Conservation (phyloP, 2,113 vertebrate genomes). For the Tauraco erythrolophus region DNA sequence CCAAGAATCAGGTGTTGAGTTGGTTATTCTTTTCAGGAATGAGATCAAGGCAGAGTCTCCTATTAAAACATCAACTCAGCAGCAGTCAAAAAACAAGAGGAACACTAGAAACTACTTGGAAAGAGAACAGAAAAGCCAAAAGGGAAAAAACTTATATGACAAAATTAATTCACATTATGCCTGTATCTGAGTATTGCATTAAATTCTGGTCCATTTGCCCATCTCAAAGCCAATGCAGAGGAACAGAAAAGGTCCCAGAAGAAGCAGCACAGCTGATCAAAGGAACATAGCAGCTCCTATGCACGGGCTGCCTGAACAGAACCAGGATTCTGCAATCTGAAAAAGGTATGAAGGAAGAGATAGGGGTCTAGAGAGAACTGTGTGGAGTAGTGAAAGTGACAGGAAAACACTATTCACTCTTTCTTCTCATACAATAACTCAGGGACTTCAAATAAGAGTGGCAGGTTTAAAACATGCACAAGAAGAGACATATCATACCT, state of each 20-base stretch:
- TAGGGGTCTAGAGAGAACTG: rapidly evolving
- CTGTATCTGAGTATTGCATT: not conserved
- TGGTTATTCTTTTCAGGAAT: not conserved
- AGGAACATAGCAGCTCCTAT: not conserved
- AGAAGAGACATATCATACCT: no score
- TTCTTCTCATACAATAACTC: not conserved
- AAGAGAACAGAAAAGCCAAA: not conserved
- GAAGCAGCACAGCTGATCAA: not conserved
- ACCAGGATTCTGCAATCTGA: not conserved
- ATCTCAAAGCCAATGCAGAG: not conserved
- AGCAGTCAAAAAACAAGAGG: not conserved
- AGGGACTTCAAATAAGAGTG: not conserved
- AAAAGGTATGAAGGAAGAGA: not conserved
- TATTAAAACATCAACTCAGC: not conserved
- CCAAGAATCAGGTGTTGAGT: not conserved
- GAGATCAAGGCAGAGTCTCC: not conserved
- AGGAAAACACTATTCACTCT: not conserved
- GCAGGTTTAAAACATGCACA: not conserved
- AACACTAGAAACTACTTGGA: not conserved
- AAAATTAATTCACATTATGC: not conserved
- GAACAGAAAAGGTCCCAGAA: not conserved
- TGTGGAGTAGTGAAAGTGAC: not conserved
- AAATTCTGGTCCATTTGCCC: not conserved
- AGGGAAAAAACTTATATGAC: not conserved
- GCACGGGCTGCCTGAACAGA: not conserved